Conservation (phyloP, 37 sponge, comb jelly and placozoan species). For the Theonella swinhoei region DNA sequence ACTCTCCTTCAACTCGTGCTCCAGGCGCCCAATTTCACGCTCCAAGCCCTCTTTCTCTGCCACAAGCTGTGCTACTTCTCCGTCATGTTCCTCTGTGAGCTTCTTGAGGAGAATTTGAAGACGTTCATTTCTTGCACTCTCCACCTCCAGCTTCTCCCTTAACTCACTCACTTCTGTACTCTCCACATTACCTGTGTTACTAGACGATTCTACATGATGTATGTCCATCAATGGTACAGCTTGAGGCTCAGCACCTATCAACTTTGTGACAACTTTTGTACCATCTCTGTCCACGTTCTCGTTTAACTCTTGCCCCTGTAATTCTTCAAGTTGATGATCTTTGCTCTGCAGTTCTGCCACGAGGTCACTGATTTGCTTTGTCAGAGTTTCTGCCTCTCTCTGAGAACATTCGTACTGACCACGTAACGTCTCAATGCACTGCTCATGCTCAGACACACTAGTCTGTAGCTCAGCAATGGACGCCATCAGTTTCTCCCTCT, state of each 20-base stretch:
- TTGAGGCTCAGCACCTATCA: too few relatives aligned
- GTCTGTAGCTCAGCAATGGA: slow-evolving; percentile 13
- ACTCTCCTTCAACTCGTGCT: slow-evolving; percentile 13
- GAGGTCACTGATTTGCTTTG: slow-evolving; percentile 3
- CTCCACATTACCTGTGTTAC: background rate
- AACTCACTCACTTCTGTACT: background rate
- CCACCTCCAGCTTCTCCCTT: slow-evolving; percentile 1
- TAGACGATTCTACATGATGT: too few relatives aligned
- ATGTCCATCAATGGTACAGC: background rate
- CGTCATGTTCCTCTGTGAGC: slow-evolving; percentile 42
- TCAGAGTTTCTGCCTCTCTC: slow-evolving; percentile 26
- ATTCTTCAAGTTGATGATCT: background rate
- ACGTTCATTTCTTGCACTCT: slow-evolving; percentile 17
- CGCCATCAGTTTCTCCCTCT: slow-evolving; percentile 10
- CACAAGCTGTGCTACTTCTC: slow-evolving; percentile 27
- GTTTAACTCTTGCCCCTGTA: too few relatives aligned
- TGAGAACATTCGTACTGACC: background rate
- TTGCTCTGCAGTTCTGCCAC: slow-evolving; percentile 9
- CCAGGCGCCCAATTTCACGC: background rate
- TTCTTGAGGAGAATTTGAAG: slow-evolving; percentile 38
- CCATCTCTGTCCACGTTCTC: too few relatives aligned
- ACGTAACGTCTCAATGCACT: slow-evolving; percentile 11
- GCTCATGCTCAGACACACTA: slow-evolving; percentile 22
- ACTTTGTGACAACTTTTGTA: too few relatives aligned
- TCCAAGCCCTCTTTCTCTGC: slow-evolving; percentile 24